Evolutionary conservation across 2,888 invertebrate species (phyloP), one percentile per base, ranked within the genome.

Genomic region (Xanthia icteritia): DNA sequence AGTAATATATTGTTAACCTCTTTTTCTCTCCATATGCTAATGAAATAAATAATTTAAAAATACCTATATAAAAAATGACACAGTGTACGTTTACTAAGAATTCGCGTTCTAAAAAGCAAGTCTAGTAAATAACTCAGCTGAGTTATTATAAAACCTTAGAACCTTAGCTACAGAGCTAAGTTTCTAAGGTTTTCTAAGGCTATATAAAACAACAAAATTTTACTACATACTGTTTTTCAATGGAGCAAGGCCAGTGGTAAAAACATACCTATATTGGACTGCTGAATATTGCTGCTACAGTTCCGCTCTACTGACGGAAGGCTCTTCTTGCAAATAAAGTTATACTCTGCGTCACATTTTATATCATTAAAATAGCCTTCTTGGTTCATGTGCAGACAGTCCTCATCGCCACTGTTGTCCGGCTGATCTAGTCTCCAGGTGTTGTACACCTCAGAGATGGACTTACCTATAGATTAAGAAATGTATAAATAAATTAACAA

Each of bases 311-410:
- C 67, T 0, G 89, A 82, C 2, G 79, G 77, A 0, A 93, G 84
- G 0, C 89, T 89, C 80, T 95, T 96, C 85, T 94, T 95, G 88
- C 96, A 96, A 9, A 95, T 91, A 77, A 94, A 96, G 0, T 93
- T 92, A 63, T 86, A 90, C 23, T 81, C 88, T 5, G 79, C 81
- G 11, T 80, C 70, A 73, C 96, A 96, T 1, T 73, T 66, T 27
- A 90, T 90, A 54, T 95, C 95, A 63, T 94, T 76, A 3, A 94
- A 79, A 2, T 79, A 83, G 0, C 92, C 92, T 0, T 17, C 3
- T 64, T 64, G 54, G 45, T 56, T 48, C 20, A 76, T 0, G 17
- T 64, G 54, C 15, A 94, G 91, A 69, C 95, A 95, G 81, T 92
- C 91, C 68, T 56, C 56, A 0, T 92, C 90, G 8, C 81, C 85